These are phyloP conservation scores for Ceratosolen solmsi DNA, from an alignment of 1,140 invertebrate genomes.

Conservation along the genomic window DNA sequence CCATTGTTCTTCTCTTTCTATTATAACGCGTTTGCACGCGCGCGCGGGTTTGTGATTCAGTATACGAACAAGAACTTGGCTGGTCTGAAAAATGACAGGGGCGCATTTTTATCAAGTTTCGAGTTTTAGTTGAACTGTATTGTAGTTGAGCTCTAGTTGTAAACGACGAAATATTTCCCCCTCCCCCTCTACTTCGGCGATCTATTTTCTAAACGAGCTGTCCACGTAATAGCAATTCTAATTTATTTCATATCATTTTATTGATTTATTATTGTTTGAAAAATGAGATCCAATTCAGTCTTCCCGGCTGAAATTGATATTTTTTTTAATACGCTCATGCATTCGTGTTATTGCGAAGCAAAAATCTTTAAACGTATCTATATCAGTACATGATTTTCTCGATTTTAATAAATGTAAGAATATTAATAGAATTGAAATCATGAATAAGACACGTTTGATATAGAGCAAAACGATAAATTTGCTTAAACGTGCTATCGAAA, in stretches of 20 bases:
- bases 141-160: neutral
- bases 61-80: neutral
- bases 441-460: too few relatives aligned
- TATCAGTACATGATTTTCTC: too few relatives aligned
- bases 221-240: neutral
- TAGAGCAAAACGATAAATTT: too few relatives aligned
- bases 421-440: too few relatives aligned
- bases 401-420: too few relatives aligned
- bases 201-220: neutral
- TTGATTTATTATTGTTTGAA: neutral
- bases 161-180: neutral
- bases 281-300: neutral
- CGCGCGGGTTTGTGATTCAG: neutral
- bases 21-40: neutral
- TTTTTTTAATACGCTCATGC: too few relatives aligned
- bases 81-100: neutral
- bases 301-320: neutral
- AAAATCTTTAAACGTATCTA: too few relatives aligned
- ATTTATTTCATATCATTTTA: neutral
- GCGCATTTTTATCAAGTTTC: neutral
- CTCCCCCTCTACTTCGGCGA: too few relatives aligned
- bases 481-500: too few relatives aligned
- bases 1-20: conserved; percentile 15
- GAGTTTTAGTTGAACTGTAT: too few relatives aligned
- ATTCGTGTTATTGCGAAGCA: too few relatives aligned